phyloP scores from a whole-genome alignment of 2,797 vertebrate genomes.

The Sphaeramia orbicularis region DNA sequence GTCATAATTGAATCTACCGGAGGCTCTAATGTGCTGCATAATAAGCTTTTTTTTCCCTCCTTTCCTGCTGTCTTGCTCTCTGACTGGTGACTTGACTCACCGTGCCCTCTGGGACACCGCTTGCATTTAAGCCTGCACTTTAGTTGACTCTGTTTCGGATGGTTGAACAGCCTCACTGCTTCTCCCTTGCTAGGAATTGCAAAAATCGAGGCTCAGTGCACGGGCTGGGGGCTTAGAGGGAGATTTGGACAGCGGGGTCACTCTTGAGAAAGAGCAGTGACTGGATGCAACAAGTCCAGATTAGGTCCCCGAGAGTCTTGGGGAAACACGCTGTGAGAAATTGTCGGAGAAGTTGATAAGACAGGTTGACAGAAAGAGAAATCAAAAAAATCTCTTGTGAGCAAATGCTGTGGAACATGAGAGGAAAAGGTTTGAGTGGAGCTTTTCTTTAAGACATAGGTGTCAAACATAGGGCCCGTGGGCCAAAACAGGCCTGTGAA shows the following conservation, averaged over 20 bases:
- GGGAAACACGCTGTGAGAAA: constrained; percentile 11
- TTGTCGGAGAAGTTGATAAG: constrained; percentile 1
- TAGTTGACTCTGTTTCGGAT: constrained; percentile 41
- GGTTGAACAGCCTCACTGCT: constrained; percentile 26
- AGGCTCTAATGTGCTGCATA: constrained; percentile 1
- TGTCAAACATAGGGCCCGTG: too few species aligned
- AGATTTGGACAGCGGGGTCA: constrained; percentile 30
- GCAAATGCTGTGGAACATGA: too few species aligned
- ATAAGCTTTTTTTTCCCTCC: background rate
- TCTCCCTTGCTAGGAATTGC: constrained; percentile 33
- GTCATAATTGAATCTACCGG: background rate
- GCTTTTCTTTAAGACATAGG: too few species aligned
- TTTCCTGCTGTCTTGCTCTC: constrained; percentile 1
- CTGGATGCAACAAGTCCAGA: constrained; percentile 29
- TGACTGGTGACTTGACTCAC: constrained; percentile 19
- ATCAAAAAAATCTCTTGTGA: background rate
- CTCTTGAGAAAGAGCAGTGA: constrained; percentile 21
- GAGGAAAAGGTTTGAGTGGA: background rate
- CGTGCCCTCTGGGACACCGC: constrained; percentile 22
- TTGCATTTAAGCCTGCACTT: constrained; percentile 40
- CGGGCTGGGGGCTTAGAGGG: constrained; percentile 10
- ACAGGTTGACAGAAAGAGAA: background rate
- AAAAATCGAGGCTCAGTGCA: constrained; percentile 27
- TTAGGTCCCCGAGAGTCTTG: constrained; percentile 26
- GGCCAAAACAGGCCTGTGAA: too few species aligned